A percentile compares a stretch with the other conserved stretches of the same genome.
phyloP scores from a whole-genome alignment of 2,797 vertebrate genomes.

The Danio kyathit region DNA sequence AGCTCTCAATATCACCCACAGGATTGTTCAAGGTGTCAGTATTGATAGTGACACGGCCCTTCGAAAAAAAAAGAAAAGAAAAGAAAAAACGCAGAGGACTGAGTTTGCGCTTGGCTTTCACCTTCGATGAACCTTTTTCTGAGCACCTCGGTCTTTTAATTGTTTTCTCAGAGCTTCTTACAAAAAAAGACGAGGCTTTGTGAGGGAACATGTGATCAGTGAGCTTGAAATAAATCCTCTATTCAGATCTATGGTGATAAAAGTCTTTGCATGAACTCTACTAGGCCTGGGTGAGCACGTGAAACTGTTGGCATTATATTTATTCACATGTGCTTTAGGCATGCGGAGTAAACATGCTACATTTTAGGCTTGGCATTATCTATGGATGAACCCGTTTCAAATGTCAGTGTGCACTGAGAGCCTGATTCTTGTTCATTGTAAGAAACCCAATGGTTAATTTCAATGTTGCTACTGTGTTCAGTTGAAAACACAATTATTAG shows the following conservation, averaged over 20 bases:
- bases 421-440: slow-evolving; percentile 59
- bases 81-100: slow-evolving; percentile 52
- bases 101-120: slow-evolving; percentile 66
- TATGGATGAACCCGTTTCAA: not conserved
- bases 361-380: slow-evolving; percentile 12
- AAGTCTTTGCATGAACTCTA: not conserved
- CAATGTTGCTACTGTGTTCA: too few species aligned
- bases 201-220: not conserved
- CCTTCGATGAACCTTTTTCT: slow-evolving; percentile 47
- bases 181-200: slow-evolving; percentile 35
- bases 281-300: slow-evolving; percentile 15
- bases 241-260: slow-evolving; percentile 46
- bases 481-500: too few species aligned
- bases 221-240: slow-evolving; percentile 42
- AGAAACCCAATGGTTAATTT: slow-evolving; percentile 62
- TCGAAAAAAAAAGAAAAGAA: slow-evolving; percentile 49
- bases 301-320: not conserved
- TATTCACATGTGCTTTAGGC: not conserved
- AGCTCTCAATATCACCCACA: slow-evolving; percentile 79
- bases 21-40: slow-evolving; percentile 80
- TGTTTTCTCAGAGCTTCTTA: slow-evolving; percentile 53
- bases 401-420: not conserved
- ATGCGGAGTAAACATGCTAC: not conserved
- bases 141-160: slow-evolving; percentile 25
- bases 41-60: slow-evolving; percentile 74